Base-by-base conservation (phyloP, 2,888 invertebrate genomes). In the Caenorhabditis angaria region DNA sequence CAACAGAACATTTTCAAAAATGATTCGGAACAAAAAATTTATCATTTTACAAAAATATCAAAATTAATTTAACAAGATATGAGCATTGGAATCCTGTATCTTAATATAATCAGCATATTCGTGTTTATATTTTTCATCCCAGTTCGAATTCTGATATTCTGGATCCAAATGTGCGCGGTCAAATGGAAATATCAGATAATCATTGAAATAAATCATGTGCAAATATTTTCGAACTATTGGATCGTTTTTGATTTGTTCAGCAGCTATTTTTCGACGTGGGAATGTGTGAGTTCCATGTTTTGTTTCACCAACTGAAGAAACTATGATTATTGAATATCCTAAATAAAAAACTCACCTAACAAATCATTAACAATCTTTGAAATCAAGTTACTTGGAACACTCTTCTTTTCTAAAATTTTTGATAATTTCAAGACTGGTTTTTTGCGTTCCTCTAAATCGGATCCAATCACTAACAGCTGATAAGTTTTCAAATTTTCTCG, bases 151-250 rank as follows among this genome's bases (percentile, higher is more conserved):
- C 10, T 10, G 61, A 61, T 61, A 66, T 25, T 61, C 55, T 22
- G 22, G 32, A 61, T 66, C 66, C 27, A 66, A 20, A 22, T 14
- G 27, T 6, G 56, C 32, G 10, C 61, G n/a, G 8, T 32, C 35
- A 48, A 66, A 66, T 0, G 55, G 66, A 27, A 66, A 66, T 0
- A 66, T 41, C 0, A 66, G 12, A 56, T 65, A 65, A 29, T 65
- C 65, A 20, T 55, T 55, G 20, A 65, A 65, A 24, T 65, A 65
- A 12, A 66, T 66, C 12, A 61, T 66, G 24, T 66, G 66, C 1
- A 66, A 61, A 25, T 61, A 56, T 12, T 66, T 56, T 25, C 66
- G 18, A 27, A 66, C 28, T 29, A 61, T 27, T 18, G 51, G 50
- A 18, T 66, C 66, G 2, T 56, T 56, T 6, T 47, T 27, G 2